Conservation (phyloP, 1,140 invertebrate genomes). For the Mycetomoellerius zeteki region DNA sequence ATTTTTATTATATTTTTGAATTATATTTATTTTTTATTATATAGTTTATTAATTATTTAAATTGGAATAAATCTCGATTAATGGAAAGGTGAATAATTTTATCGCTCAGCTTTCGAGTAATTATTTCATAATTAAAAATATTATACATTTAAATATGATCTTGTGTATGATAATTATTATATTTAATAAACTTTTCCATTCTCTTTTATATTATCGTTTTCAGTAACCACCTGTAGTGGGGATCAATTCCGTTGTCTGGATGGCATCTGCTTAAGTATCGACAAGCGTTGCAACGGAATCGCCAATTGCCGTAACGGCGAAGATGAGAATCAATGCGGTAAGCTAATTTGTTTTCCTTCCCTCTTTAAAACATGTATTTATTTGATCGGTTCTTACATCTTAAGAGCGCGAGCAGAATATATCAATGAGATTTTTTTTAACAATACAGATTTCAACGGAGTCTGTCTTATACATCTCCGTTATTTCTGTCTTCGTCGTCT, state of each 20-base stretch:
- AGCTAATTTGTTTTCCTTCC: conserved; percentile 74
- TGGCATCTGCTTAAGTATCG: conserved; percentile 90
- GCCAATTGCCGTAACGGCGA: conserved; percentile 89
- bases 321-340: conserved; percentile 89
- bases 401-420: neutral
- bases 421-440: conserved; percentile 12
- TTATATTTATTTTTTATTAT: neutral
- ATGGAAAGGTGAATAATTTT: neutral
- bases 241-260: conserved; percentile 88
- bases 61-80: neutral
- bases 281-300: conserved; percentile 89
- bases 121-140: neutral
- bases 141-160: neutral
- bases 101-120: neutral
- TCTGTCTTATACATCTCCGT: neutral
- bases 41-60: neutral
- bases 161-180: neutral
- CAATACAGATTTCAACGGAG: conserved; percentile 17
- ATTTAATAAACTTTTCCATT: neutral
- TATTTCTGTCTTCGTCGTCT: neutral
- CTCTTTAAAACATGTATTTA: neutral
- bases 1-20: no score
- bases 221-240: conserved; percentile 84
- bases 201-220: conserved; percentile 64
- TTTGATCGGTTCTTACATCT: conserved; percentile 1